Conservation (phyloP, 2,113 vertebrate species). For the Scomber scombrus region DNA sequence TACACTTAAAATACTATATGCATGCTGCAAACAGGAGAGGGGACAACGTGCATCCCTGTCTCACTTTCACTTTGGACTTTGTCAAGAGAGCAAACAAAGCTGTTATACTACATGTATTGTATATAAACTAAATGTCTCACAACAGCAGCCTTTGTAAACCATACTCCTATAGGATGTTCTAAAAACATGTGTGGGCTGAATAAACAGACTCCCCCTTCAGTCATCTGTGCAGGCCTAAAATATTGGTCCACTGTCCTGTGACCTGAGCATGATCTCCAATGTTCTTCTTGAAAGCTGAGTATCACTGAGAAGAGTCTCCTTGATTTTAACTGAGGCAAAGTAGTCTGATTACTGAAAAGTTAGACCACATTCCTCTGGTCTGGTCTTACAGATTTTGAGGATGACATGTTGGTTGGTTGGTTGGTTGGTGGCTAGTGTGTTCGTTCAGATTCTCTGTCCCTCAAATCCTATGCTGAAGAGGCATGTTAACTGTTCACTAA, state of each 20-base stretch:
- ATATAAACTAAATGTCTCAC: conserved; percentile 9
- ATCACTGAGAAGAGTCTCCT: background rate
- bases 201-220: background rate
- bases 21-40: conserved; percentile 33
- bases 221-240: conserved; percentile 7
- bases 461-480: background rate
- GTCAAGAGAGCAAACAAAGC: conserved; percentile 57
- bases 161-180: background rate
- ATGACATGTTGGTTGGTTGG: background rate
- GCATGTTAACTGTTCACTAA: background rate
- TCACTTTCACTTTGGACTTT: conserved; percentile 62
- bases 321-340: conserved; percentile 17
- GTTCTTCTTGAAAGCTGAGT: background rate
- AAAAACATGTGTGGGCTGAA: background rate
- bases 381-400: background rate
- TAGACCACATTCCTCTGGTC: conserved; percentile 7
- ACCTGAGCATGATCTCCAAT: too few species aligned
- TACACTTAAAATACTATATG: conserved; percentile 17
- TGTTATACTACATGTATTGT: background rate
- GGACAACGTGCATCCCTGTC: conserved; percentile 30
- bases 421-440: background rate
- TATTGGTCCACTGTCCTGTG: background rate
- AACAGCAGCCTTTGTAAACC: conserved; percentile 14
- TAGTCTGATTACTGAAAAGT: conserved; percentile 2
- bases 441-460: background rate